These are phyloP conservation scores for Rhopalosiphum maidis DNA, from an alignment of 1,140 invertebrate species.

Conservation along the genomic window DNA sequence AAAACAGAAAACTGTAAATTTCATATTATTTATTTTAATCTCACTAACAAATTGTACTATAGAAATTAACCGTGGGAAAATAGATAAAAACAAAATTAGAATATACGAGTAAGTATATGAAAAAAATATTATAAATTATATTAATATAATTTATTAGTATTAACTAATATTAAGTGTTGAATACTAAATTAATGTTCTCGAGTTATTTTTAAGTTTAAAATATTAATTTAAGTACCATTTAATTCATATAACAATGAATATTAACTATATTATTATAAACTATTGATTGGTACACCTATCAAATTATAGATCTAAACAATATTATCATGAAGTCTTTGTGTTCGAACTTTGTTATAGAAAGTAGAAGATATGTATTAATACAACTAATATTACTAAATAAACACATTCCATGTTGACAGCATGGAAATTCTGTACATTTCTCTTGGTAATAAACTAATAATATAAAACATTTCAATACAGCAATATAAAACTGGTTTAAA, in stretches of 20 bases:
- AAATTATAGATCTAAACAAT: background rate
- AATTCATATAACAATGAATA: background rate
- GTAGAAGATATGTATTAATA: background rate
- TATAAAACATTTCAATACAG: slow-evolving; percentile 10
- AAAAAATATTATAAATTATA: background rate
- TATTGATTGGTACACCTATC: background rate
- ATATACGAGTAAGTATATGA: too few relatives aligned
- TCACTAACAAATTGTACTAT: background rate
- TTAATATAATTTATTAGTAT: background rate
- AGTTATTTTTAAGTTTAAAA: too few relatives aligned
- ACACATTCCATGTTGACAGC: background rate
- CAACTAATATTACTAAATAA: background rate
- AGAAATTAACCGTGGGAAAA: background rate
- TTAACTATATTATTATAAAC: background rate
- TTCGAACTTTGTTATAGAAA: background rate
- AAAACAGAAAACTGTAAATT: background rate
- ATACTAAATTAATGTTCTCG: too few relatives aligned
- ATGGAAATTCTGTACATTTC: background rate
- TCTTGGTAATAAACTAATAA: background rate
- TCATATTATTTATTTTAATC: background rate
- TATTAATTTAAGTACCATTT: background rate
- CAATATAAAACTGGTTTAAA: slow-evolving; percentile 26
- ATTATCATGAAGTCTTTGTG: background rate
- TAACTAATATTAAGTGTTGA: background rate
- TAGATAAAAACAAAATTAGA: background rate